These are phyloP conservation scores for Sinocyclocheilus anshuiensis DNA, from an alignment of 2,113 vertebrate species.

Conservation along the genomic window DNA sequence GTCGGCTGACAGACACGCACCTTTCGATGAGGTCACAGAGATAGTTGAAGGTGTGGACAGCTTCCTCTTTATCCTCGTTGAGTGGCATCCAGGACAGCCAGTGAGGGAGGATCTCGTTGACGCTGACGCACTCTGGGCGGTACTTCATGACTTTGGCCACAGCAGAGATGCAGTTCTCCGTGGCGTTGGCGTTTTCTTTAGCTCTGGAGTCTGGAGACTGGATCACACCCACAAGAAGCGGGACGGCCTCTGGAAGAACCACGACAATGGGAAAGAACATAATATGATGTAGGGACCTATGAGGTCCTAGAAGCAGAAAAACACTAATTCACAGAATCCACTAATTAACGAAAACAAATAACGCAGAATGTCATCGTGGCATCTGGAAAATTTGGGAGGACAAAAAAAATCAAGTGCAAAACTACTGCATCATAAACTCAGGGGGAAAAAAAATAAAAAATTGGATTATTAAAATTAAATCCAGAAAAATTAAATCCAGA, in stretches of 20 bases:
- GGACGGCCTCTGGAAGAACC: conserved; percentile 85
- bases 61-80: conserved; percentile 98
- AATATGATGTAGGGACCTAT: too few species aligned
- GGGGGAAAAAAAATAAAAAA: too few species aligned
- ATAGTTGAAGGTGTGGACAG: conserved; percentile 93
- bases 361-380: too few species aligned
- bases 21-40: conserved; percentile 97
- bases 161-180: conserved; percentile 98
- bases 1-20: conserved; percentile 61
- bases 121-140: conserved; percentile 90
- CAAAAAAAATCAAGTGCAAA: too few species aligned
- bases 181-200: conserved; percentile 97
- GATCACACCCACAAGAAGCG: conserved; percentile 90
- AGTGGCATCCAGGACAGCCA: conserved; percentile 97
- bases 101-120: conserved; percentile 92
- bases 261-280: background rate
- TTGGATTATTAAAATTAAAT: too few species aligned
- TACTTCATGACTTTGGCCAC: conserved; percentile 97
- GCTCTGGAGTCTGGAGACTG: conserved; percentile 88
- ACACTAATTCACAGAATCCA: too few species aligned
- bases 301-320: background rate
- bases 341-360: too few species aligned
- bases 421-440: too few species aligned
- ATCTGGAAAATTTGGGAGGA: too few species aligned
- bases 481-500: too few species aligned